Base-by-base conservation (phyloP, 2,113 vertebrate species). In the Odontophorus gujanensis region DNA sequence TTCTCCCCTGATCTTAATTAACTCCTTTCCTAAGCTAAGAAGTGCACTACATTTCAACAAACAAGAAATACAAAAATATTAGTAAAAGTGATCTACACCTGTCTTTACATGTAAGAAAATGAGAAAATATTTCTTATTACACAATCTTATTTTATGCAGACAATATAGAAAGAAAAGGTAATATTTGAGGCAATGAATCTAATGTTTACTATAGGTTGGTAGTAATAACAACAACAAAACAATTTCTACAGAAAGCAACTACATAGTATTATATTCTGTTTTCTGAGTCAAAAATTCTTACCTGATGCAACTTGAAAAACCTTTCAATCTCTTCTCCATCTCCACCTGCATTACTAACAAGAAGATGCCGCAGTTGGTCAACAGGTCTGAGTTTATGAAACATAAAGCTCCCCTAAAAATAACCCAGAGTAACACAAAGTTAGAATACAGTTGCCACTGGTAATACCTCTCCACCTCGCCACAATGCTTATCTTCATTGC, bases 221-320 rank as follows among this genome's bases (percentile, higher is more conserved):
- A 53, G 15, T 53, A 53, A 53, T 28, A 13, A 15, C 40, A 83
- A 71, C 0, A 2, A 53, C 14, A 63, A 40, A 85, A n/a, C 4
- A 66, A 34, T 17, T 36, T 26, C 13, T 63, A 10, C 53, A 63
- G 9, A 38, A 58, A 47, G 16, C 43, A 0, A 40, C 47, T 58
- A 63, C 9, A 51, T 24, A 79, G 17, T 26, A 38, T 6, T 34
- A 45, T 14, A 9, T 59, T 90, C 6, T 3, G n/a, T 30, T 84
- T 76, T 57, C 51, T 1, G 38, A 34, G 61, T 43, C 30, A 66
- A 26, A 93, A 77, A 48, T 55, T 88, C 83, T 92, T 97, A 99
- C 99, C 98, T 98, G 98, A 97, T 99, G 98, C 72, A 99, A 96
- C 94, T 99, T 99, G 95, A 99, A 99, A 97, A 99, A 99, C 38